Evolutionary conservation across 2,797 vertebrate genomes (phyloP), one percentile per base, ranked within the genome.

Genomic region (Acipenser ruthenus): DNA sequence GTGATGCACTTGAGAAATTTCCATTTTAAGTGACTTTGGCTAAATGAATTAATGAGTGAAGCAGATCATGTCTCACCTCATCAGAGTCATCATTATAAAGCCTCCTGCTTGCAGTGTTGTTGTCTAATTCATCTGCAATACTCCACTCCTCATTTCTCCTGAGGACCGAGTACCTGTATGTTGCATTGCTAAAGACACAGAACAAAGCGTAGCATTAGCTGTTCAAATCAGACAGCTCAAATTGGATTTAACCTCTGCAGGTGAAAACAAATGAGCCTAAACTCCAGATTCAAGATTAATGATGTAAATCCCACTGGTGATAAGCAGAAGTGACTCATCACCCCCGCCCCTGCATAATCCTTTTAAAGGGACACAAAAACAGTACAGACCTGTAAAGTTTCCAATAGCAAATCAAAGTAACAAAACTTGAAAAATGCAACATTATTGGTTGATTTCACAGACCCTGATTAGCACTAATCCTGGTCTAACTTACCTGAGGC

Each of bases 81-180:
- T 90, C 89, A 60, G 87, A 91, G 66, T 89, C 82, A 7, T 85
- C 83, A 66, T 10, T 12, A 66, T 66, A n/a, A 6, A 23, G 74
- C 73, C 74, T 70, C 71, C 79, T 77, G 12, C 71, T 75, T 77
- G 77, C 70, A 80, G 78, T 67, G 69, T 79, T 84, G 67, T 84
- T 88, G 75, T 76, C 83, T 12, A 80, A 71, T 65, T 23, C 71
- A 72, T 77, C 79, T 50, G 70, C 55, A 65, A 80, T 74, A 70
- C 70, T 76, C 72, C 80, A 73, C 9, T 87, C 84, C 59, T 87
- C 83, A 80, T 77, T 72, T 49, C 69, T 68, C 69, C 70, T 78
- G 75, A 89, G 82, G 58, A 74, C 37, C 0, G 87, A 89, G 73
- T 90, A 92, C 75, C 84, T 86, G 75, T 88, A 90, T 0, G 82